Conservation (phyloP, 2,888 invertebrate genomes). For the Bombylius major region DNA sequence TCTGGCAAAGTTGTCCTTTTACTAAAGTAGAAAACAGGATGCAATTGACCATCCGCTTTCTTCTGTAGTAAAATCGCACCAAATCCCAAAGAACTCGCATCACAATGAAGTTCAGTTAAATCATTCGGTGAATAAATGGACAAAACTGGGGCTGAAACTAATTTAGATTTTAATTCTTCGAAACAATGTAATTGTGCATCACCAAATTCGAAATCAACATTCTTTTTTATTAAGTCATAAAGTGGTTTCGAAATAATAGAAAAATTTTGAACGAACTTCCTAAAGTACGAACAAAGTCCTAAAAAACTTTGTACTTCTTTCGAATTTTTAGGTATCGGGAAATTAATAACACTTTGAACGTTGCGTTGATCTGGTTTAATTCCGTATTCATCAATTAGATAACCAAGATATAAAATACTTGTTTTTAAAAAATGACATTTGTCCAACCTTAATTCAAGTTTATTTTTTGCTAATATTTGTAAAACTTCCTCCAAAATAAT, state of each 20-base stretch:
- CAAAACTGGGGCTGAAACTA: constrained; percentile 15
- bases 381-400: too few relatives aligned
- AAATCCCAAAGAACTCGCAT: constrained; percentile 24
- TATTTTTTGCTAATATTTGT: too few relatives aligned
- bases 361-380: too few relatives aligned
- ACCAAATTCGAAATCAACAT: neutral
- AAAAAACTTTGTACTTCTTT: too few relatives aligned
- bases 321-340: too few relatives aligned
- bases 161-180: neutral
- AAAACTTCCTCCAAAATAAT: too few relatives aligned
- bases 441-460: too few relatives aligned
- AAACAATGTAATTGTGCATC: neutral
- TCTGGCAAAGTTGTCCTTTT: constrained; percentile 21
- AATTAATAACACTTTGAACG: too few relatives aligned
- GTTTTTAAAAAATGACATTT: too few relatives aligned
- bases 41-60: constrained; percentile 18
- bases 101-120: constrained; percentile 27
- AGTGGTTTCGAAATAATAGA: neutral
- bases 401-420: too few relatives aligned
- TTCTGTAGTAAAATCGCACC: constrained; percentile 24
- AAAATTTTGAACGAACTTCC: neutral
- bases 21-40: constrained; percentile 25
- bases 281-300: too few relatives aligned
- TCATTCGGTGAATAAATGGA: constrained; percentile 19
- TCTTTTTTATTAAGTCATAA: neutral